Base-by-base conservation (phyloP, 2,797 vertebrate genomes). In the Nyctalus aviator region DNA sequence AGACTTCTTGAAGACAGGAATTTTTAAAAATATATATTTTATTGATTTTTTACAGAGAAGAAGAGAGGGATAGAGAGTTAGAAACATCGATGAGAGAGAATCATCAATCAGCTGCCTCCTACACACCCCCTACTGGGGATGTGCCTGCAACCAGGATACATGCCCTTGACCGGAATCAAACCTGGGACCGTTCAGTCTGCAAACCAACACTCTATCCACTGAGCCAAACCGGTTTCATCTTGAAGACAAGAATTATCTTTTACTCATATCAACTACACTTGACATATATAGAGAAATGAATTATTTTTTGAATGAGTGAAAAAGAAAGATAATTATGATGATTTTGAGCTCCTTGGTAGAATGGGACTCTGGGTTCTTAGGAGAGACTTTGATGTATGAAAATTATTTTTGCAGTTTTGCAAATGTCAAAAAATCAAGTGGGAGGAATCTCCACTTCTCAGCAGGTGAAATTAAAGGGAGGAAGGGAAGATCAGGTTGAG, bases 371-470 rank as follows among this genome's bases (percentile, higher is more conserved):
- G n/a, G 20, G 53, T 85, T 94, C 72, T n/a, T 73, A 41, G 69
- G 48, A 85, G 50, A 84, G 37, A 62, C n/a, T 91, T 84, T 50
- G 25, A 81, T 88, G 53, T 91, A 20, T 44, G 62, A 88, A 90
- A 88, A 87, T 69, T 87, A 76, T 72, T 90, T 84, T 88, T 77
- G 15, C 20, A 46, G 48, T 72, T 93, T 78, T 85, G 37, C 48
- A 88, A 95, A 88, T 53, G 4, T 84, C 79, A 69, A 88, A 88
- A 93, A 88, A 41, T 66, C 83, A 86, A 73, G 71, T 44, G 69
- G n/a, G 32, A 69, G 35, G 30, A 81, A 71, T 76, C n/a, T 75
- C 6, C 5, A 64, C n/a, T 79, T 62, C 30, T 71, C 35, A 44
- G 37, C 23, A 75, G 6, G 1, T 78, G 71, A 87, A 78, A 84